phyloP scores from a whole-genome alignment of 1,140 invertebrate species.

The Zeugodacus cucurbitae region DNA sequence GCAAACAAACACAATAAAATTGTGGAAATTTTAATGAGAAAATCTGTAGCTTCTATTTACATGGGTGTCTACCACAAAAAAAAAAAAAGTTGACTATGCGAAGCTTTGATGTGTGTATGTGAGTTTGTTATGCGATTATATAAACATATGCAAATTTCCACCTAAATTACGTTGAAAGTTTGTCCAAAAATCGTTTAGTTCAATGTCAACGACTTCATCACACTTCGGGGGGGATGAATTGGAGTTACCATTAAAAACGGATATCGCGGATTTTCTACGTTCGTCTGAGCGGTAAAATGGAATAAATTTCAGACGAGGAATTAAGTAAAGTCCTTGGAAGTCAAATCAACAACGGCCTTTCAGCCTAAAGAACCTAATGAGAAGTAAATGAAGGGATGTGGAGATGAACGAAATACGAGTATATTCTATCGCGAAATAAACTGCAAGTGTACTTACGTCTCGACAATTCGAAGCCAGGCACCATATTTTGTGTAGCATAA shows the following conservation, averaged over 20 bases:
- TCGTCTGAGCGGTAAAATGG: background rate
- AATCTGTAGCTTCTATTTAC: background rate
- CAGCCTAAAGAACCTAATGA: too few species aligned
- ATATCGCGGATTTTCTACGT: background rate
- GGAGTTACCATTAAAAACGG: background rate
- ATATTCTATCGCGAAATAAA: too few species aligned
- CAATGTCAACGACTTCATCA: conserved; percentile 22
- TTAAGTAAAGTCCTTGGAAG: too few species aligned
- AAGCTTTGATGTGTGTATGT: background rate
- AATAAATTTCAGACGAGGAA: too few species aligned
- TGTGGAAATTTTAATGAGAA: background rate
- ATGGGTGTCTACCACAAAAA: background rate
- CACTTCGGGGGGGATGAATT: background rate
- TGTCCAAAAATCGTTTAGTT: background rate
- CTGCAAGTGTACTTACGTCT: too few species aligned
- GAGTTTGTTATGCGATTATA: background rate
- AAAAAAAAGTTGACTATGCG: background rate
- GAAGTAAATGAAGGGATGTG: too few species aligned
- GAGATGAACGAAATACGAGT: too few species aligned
- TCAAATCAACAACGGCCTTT: too few species aligned
- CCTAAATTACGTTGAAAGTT: conserved; percentile 5
- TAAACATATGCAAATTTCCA: conserved; percentile 15
- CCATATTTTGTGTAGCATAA: too few species aligned
- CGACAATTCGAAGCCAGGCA: too few species aligned
- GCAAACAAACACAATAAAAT: background rate